A percentile compares a stretch with the other conserved stretches of the same genome.
Conservation (phyloP, 2,888 invertebrate species). For the Pherbina coryleti region DNA sequence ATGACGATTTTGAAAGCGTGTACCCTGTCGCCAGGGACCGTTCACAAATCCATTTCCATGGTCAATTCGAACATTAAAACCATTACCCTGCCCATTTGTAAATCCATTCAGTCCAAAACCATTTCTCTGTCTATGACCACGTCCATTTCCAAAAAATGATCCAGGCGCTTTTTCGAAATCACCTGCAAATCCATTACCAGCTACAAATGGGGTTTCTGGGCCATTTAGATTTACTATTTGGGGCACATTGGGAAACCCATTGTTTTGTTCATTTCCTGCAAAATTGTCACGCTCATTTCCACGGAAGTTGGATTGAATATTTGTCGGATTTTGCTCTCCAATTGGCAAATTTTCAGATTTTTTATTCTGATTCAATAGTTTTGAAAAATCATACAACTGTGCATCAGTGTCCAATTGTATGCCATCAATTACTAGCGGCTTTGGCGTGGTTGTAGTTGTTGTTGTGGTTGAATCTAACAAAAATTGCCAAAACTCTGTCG, state of each 20-base stretch:
- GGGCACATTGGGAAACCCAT: neutral
- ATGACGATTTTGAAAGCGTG: neutral
- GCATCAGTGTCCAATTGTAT: conserved; percentile 42
- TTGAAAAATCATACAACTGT: conserved; percentile 52
- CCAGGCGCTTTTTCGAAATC: neutral
- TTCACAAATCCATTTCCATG: too few relatives aligned
- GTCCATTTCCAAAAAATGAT: neutral
- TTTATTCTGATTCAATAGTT: conserved; percentile 31
- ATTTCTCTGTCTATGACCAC: neutral
- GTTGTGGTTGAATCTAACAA: conserved; percentile 23
- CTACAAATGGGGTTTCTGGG: neutral
- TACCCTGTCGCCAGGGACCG: neutral
- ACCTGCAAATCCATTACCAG: neutral
- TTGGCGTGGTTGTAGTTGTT: conserved; percentile 42
- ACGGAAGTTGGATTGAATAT: neutral
- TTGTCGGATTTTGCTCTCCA: neutral
- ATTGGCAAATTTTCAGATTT: neutral
- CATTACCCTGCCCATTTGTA: too few relatives aligned
- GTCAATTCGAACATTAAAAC: too few relatives aligned
- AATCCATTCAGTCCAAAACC: neutral
- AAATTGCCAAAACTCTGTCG: conserved; percentile 43
- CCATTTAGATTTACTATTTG: neutral
- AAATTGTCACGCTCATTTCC: neutral
- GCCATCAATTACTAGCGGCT: conserved; percentile 47
- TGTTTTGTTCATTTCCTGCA: neutral